Evolutionary conservation across 2,888 invertebrate species (phyloP).

Genomic region (Pecten maximus): DNA sequence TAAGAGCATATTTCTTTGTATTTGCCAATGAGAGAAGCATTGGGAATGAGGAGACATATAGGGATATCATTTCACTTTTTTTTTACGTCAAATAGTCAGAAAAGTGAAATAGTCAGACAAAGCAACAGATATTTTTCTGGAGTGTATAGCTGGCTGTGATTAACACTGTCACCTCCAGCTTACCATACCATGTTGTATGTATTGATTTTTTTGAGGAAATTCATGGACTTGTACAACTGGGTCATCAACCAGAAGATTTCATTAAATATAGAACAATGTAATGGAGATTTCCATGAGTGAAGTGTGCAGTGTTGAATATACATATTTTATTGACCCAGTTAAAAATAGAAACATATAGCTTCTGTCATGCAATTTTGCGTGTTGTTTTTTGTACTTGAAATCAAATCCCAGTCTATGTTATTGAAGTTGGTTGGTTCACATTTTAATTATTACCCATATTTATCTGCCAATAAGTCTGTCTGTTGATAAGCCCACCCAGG

Average conservation of each 20-base stretch:
- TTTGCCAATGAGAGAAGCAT: too few relatives aligned
- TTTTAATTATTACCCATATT: neutral
- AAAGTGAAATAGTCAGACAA: too few relatives aligned
- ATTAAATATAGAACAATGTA: slow-evolving; percentile 13
- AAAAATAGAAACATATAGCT: neutral
- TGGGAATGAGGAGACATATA: too few relatives aligned
- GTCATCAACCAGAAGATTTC: neutral
- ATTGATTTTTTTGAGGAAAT: neutral
- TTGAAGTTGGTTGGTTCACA: neutral
- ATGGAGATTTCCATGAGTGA: neutral
- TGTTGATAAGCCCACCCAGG: too few relatives aligned
- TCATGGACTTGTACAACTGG: neutral
- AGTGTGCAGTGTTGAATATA: neutral
- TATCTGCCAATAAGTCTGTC: too few relatives aligned
- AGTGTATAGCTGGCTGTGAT: too few relatives aligned
- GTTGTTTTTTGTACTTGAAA: neutral
- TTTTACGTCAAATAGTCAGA: too few relatives aligned
- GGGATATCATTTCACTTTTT: too few relatives aligned
- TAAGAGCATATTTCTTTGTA: too few relatives aligned
- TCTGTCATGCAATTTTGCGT: neutral
- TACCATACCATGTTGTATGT: neutral
- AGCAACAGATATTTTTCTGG: too few relatives aligned
- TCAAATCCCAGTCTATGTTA: neutral
- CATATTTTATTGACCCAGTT: neutral
- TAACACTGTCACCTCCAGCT: neutral